These are phyloP conservation scores for Drosophila dives DNA, from an alignment of 2,888 invertebrate genomes.

Conservation along the genomic window DNA sequence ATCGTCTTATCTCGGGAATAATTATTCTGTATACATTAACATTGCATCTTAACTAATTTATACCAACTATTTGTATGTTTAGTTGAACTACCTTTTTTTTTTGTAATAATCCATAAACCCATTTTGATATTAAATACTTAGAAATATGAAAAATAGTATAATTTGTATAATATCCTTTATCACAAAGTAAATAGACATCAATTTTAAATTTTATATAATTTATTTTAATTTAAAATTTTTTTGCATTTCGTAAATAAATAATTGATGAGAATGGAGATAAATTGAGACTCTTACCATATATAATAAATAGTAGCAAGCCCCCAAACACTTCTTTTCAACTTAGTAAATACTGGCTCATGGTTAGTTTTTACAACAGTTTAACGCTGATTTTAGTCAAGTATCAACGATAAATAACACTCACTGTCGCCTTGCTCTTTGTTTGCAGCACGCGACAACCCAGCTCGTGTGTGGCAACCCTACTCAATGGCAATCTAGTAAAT, in stretches of 20 bases:
- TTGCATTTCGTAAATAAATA: background rate
- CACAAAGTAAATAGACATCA: background rate
- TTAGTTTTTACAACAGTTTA: slow-evolving; percentile 1
- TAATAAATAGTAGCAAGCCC: background rate
- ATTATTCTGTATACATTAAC: background rate
- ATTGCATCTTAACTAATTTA: background rate
- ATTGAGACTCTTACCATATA: background rate
- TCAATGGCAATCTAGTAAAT: slow-evolving; percentile 49
- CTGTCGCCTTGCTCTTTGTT: background rate
- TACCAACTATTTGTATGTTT: background rate
- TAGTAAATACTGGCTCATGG: background rate
- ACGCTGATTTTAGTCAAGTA: slow-evolving; percentile 21
- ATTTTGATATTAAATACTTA: background rate
- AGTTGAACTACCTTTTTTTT: too few relatives aligned
- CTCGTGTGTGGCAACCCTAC: slow-evolving; percentile 41
- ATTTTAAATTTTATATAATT: background rate
- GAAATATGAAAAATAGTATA: background rate
- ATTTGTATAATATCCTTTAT: background rate
- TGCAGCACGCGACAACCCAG: slow-evolving; percentile 32
- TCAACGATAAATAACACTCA: slow-evolving; percentile 39
- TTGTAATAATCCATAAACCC: too few relatives aligned
- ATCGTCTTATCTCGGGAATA: background rate
- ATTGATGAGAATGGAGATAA: background rate
- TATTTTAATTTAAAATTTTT: background rate
- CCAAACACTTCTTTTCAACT: background rate